Base-by-base conservation (phyloP, 2,888 invertebrate species). In the Cyrtodaria siliqua region DNA sequence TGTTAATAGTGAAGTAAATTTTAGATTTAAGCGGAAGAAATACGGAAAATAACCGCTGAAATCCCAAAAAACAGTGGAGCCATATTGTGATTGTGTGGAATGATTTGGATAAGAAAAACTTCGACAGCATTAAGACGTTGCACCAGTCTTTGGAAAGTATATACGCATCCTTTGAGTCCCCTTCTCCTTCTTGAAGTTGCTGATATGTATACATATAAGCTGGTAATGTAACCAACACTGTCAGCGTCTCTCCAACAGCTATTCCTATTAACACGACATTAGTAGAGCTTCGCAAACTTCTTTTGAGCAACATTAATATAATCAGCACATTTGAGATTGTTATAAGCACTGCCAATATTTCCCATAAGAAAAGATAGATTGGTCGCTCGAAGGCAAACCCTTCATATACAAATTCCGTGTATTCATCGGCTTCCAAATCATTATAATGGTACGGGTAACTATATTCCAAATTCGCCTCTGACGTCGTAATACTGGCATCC, bases 41-140 rank as follows among this genome's bases (percentile, higher is more conserved):
- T 12, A 52, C 23, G 2, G 52, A 52, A 24, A 52, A 52, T 2
- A 52, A 24, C 23, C 52, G 52, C 23, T 52, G 52, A 16, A 52
- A 52, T 23, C 52, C 52, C 9, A 52, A 23, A 20, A 20, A 20
- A 23, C 52, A 52, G 23, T 52, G 52, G 14, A 52, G 52, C 52
- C 52, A 52, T 20, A 52, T 20, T 6, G 52, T 20, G 4, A 24
- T 23, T 6, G 52, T 52, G 24, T 52, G 23, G 23, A 52, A 52
- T 6, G 26, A 12, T 52, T 24, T 20, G 16, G 24, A 52, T 23
- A 52, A 52, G 20, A 9, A 52, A 20, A 52, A 52, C 16, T 24
- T 20, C 2, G 52, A 52, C 2, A 52, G 8, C 52, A 52, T 52
- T 18, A 52, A 52, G 8, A 20, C 52, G 14, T 24, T 20, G 23